Percentiles rank a stretch among this genome's conserved stretches.
Conservation (phyloP, 2,797 vertebrate species). For the Cossypha niveicapilla region DNA sequence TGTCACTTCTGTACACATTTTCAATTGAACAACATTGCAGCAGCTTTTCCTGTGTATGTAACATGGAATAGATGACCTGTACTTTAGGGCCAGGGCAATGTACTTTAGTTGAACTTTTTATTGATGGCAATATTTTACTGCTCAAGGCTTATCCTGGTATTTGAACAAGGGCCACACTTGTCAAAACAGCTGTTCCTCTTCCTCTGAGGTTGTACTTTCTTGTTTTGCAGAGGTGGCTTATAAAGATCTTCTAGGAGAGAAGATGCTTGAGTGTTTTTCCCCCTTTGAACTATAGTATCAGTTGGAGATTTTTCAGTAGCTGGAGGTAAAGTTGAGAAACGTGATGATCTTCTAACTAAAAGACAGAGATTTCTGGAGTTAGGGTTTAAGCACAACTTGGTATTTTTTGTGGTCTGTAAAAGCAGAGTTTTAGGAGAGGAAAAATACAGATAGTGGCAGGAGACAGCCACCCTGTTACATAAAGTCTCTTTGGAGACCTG, state of each 20-base stretch:
- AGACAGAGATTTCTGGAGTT: not conserved
- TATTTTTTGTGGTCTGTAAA: not conserved
- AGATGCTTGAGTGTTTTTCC: not conserved
- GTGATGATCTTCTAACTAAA: not conserved
- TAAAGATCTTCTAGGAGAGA: not conserved
- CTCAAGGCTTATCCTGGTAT: not conserved
- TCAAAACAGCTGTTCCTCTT: slow-evolving; percentile 14
- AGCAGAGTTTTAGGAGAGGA: not conserved
- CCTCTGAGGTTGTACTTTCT: not conserved
- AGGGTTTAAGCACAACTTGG: not conserved
- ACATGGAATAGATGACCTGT: not conserved
- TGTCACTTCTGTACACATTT: not conserved
- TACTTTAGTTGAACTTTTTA: slow-evolving; percentile 7
- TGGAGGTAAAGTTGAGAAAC: not conserved
- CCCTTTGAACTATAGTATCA: not conserved
- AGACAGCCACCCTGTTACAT: not conserved
- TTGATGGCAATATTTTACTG: slow-evolving; percentile 2
- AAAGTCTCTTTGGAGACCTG: not conserved
- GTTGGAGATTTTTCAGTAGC: not conserved
- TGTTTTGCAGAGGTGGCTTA: not conserved
- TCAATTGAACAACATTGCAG: fast-evolving
- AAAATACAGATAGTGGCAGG: not conserved
- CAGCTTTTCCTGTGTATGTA: not conserved
- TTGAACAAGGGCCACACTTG: slow-evolving; percentile 35
- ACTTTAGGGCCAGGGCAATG: not conserved